Conservation (phyloP, 2,888 invertebrate species). For the Papilio gigon region DNA sequence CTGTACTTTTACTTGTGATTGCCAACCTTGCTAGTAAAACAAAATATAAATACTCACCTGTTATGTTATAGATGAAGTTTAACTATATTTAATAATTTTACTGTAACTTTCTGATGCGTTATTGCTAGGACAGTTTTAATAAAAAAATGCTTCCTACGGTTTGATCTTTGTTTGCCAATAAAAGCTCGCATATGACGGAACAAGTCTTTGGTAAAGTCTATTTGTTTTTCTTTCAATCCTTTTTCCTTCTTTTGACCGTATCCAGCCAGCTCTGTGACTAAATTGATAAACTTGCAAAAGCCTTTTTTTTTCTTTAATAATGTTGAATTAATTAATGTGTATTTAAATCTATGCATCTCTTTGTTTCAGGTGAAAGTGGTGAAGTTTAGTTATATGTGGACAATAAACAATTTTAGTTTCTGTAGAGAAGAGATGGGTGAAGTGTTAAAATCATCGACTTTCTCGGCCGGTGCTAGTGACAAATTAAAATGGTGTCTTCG, state of each 20-base stretch:
- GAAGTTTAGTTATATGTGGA: conserved; percentile 99
- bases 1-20: conserved; percentile 33
- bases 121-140: not conserved
- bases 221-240: not conserved
- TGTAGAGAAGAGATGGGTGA: conserved; percentile 99
- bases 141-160: not conserved
- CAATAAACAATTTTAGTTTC: conserved; percentile 99
- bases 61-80: not conserved
- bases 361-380: conserved; percentile 98
- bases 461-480: conserved; percentile 99
- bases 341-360: conserved; percentile 44
- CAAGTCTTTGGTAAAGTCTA: not conserved
- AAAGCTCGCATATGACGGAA: not conserved
- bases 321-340: not conserved
- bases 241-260: not conserved
- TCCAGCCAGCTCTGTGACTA: not conserved
- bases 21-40: conserved; percentile 9
- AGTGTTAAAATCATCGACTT: conserved; percentile 99
- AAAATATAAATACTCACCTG: not conserved
- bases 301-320: not conserved
- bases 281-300: not conserved
- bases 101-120: not conserved
- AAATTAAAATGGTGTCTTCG: conserved; percentile 99
- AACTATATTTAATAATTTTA: no score
- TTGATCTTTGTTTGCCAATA: not conserved